Evolutionary conservation across 1,140 invertebrate genomes (phyloP), one percentile per base, ranked within the genome.

Genomic region (Macrocentrus cingulum): DNA sequence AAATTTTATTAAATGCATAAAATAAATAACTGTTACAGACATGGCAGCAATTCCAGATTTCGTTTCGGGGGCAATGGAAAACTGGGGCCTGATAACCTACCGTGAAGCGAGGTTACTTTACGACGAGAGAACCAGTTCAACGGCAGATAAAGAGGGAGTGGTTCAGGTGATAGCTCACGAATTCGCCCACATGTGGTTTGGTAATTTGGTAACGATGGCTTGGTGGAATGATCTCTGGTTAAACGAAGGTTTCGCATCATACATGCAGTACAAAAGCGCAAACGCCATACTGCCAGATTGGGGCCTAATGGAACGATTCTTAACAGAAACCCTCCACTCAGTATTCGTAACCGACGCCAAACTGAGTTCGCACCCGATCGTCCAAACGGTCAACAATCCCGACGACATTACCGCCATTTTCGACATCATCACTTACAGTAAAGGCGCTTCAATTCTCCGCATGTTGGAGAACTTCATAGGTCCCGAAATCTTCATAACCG

Each of bases 181-280:
- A 80, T 80, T 97, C 49, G 93, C 94, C 11, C 95, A 98, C 69
- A 92, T 88, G 88, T 95, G 92, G 91, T 94, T 93, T 77, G 91
- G 91, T 56, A 92, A 93, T 81, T 81, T 92, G 90, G 92, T 94
- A 1, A 95, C 92, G 8, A 88, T 94, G 85, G 82, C 88, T 61
- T 96, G 93, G 93, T 97, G 94, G 94, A 88, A 91, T 72, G 92
- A 96, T 74, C 78, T 97, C 0, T 97, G 93, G 92, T 78, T 96
- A 5, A 95, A 95, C 75, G 92, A 95, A 81, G 94, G 94, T 1
- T 95, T 97, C 70, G 94, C 94, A 6, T 86, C 85, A 2, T 97
- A 88, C 69, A 88, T 96, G 79, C 85, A 91, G 74, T 92, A 87
- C 64, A 91, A 93, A 75, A 88, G 89, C 36, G 81, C 88, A 2